phyloP scores from a whole-genome alignment of 2,797 vertebrate species.

The Sternarchorhynchus goeldii region DNA sequence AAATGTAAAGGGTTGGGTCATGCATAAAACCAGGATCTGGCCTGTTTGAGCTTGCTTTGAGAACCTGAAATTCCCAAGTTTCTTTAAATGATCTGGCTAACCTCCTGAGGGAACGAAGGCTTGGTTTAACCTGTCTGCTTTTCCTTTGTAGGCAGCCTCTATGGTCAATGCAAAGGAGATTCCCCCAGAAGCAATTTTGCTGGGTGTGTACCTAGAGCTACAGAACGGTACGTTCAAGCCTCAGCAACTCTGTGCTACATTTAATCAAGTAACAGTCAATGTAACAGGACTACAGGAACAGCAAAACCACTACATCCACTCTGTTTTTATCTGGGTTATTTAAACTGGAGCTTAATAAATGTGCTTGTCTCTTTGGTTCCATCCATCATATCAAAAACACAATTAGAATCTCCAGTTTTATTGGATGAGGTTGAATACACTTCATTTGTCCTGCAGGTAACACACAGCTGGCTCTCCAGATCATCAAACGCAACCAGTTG shows the following conservation, averaged over 20 bases:
- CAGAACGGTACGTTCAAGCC: conserved; percentile 83
- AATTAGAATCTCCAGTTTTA: conserved; percentile 5
- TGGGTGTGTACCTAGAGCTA: conserved; percentile 95
- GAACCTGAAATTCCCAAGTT: background rate
- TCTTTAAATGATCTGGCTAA: too few species aligned
- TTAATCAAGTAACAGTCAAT: too few species aligned
- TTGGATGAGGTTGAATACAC: background rate
- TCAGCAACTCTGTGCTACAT: background rate
- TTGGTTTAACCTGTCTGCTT: conserved; percentile 9
- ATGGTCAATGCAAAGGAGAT: conserved; percentile 96
- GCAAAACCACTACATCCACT: too few species aligned
- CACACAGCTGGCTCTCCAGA: conserved; percentile 96
- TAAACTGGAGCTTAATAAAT: too few species aligned
- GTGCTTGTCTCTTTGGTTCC: background rate
- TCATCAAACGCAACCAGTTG: conserved; percentile 98
- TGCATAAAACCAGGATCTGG: background rate
- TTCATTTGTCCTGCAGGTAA: conserved; percentile 78
- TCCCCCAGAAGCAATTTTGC: conserved; percentile 93
- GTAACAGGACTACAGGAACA: too few species aligned
- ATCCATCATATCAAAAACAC: background rate
- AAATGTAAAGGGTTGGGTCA: background rate
- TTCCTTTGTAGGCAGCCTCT: conserved; percentile 82
- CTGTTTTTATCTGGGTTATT: too few species aligned
- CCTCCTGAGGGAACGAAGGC: background rate
- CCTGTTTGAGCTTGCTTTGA: background rate